Percentiles rank a stretch among this genome's conserved stretches.
phyloP scores from a whole-genome alignment of 2,888 invertebrate species.

The Galerucella nymphaeae region DNA sequence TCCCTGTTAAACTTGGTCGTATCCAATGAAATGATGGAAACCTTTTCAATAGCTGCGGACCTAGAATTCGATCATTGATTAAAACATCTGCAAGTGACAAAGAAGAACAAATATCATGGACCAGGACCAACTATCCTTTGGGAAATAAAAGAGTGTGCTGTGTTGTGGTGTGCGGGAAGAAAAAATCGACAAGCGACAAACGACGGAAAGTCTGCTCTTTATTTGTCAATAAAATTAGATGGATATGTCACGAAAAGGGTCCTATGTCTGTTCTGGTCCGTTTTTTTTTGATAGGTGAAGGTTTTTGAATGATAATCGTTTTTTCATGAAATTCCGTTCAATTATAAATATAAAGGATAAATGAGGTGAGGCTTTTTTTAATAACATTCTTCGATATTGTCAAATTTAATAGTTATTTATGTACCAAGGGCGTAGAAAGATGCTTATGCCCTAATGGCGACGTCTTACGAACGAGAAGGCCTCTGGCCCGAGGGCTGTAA shows the following conservation, averaged over 20 bases:
- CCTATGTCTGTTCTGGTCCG: background rate
- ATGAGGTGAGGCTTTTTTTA: too few relatives aligned
- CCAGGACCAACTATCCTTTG: slow-evolving; percentile 50
- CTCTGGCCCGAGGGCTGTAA: too few relatives aligned
- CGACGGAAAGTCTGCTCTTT: slow-evolving; percentile 14
- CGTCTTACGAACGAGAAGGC: too few relatives aligned
- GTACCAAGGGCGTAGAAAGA: too few relatives aligned
- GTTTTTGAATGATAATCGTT: slow-evolving; percentile 5
- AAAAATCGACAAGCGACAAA: slow-evolving; percentile 29
- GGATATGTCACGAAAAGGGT: slow-evolving; percentile 21
- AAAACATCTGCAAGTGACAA: slow-evolving; percentile 56
- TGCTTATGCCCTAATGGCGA: too few relatives aligned
- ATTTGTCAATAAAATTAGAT: slow-evolving; percentile 35
- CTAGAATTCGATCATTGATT: slow-evolving; percentile 45
- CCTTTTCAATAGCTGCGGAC: background rate
- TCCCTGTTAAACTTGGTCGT: background rate
- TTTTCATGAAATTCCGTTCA: background rate
- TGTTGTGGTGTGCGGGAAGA: slow-evolving; percentile 8
- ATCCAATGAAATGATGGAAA: background rate
- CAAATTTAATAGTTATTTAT: too few relatives aligned
- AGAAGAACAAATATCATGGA: slow-evolving; percentile 53
- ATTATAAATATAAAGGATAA: too few relatives aligned
- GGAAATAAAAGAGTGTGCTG: slow-evolving; percentile 42
- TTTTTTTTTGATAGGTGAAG: background rate
- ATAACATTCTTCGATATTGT: too few relatives aligned